phyloP scores from a whole-genome alignment of 2,888 invertebrate species.

The Erynnis tages region DNA sequence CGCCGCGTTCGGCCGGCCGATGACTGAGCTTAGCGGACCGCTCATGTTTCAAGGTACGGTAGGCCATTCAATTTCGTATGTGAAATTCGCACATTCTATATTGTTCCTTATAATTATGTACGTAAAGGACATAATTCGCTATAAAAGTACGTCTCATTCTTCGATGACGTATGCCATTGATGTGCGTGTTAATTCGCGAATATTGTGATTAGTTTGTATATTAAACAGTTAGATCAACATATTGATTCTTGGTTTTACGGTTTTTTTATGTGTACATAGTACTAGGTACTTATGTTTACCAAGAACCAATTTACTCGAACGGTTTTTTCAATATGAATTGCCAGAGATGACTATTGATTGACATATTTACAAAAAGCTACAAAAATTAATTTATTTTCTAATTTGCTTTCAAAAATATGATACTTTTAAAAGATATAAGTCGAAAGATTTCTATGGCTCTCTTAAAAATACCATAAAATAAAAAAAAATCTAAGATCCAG shows the following conservation, averaged over 20 bases:
- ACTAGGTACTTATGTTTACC: too few relatives aligned
- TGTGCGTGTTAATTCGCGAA: constrained; percentile 12
- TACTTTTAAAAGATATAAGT: too few relatives aligned
- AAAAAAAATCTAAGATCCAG: too few relatives aligned
- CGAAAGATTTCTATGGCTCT: too few relatives aligned
- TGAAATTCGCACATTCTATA: constrained; percentile 14
- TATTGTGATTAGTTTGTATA: constrained; percentile 5
- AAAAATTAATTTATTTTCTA: too few relatives aligned
- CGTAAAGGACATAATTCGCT: constrained; percentile 1
- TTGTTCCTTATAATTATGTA: constrained; percentile 1
- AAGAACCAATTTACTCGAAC: too few relatives aligned
- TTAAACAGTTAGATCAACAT: neutral
- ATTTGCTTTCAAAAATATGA: too few relatives aligned
- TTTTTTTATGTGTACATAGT: neutral
- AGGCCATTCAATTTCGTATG: constrained; percentile 12
- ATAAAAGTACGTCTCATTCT: neutral
- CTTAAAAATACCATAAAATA: too few relatives aligned
- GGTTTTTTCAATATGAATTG: too few relatives aligned
- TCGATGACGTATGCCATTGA: constrained; percentile 2
- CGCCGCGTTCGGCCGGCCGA: constrained; percentile 58
- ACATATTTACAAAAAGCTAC: too few relatives aligned
- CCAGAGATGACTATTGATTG: too few relatives aligned
- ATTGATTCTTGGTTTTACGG: neutral
- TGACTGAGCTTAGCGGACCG: constrained; percentile 52
- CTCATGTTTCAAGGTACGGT: constrained; percentile 28